phyloP scores from a whole-genome alignment of 2,797 vertebrate species.

The Rhinoraja longicauda region DNA sequence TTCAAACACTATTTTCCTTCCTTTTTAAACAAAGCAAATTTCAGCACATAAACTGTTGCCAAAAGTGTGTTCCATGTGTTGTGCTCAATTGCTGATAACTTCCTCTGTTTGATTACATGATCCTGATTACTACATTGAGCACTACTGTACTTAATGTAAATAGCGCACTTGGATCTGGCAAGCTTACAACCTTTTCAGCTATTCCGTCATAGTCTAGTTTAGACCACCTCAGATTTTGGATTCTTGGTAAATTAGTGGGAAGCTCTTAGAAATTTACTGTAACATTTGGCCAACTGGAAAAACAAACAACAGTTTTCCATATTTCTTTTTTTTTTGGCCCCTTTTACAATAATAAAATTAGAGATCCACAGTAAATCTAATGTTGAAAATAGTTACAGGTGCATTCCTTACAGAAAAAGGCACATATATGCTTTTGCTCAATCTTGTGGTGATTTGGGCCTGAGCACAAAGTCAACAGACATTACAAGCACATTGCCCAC shows the following conservation, averaged over 20 bases:
- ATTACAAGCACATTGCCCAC: no score
- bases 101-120: background rate
- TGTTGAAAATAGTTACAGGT: background rate
- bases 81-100: background rate
- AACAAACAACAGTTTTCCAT: background rate
- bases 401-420: no score
- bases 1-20: background rate
- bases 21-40: background rate
- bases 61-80: background rate
- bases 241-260: background rate
- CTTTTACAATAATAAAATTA: background rate
- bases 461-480: no score
- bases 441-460: no score
- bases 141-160: background rate
- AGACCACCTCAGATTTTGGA: background rate
- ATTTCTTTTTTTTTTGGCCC: background rate
- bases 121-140: background rate
- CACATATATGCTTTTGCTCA: no score
- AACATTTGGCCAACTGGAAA: background rate
- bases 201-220: background rate
- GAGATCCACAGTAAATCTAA: background rate
- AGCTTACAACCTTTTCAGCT: background rate
- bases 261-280: background rate
- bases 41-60: background rate
- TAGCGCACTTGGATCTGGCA: background rate